Evolutionary conservation across 1,140 invertebrate genomes (phyloP).

Genomic region (Acromyrmex heyeri): DNA sequence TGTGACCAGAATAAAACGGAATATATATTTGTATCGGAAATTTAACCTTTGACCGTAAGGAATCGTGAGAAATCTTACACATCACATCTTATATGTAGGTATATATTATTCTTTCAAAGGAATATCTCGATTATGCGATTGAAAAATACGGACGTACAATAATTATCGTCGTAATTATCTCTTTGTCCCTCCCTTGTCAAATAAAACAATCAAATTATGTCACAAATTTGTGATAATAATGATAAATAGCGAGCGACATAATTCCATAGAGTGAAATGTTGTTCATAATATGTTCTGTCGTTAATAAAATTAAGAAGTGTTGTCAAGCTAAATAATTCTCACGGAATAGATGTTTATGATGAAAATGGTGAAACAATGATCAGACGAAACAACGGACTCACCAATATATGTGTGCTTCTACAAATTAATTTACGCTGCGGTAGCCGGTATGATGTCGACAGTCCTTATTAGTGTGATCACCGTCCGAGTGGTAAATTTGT

Average conservation of each 20-base stretch:
- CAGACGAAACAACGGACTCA: slow-evolving; percentile 16
- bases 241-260: background rate
- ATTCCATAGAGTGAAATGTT: background rate
- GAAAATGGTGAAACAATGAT: slow-evolving; percentile 18
- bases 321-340: background rate
- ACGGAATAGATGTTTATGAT: background rate
- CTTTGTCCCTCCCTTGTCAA: background rate
- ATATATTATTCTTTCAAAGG: background rate
- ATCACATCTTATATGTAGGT: background rate
- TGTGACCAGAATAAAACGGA: slow-evolving; percentile 54
- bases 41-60: slow-evolving; percentile 54
- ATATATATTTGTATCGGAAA: slow-evolving; percentile 49
- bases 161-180: background rate
- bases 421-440: slow-evolving; percentile 53
- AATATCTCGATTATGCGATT: background rate
- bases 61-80: background rate
- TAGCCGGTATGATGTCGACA: slow-evolving; percentile 25
- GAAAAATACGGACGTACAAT: background rate
- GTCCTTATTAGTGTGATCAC: slow-evolving; percentile 42
- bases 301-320: slow-evolving; percentile 33
- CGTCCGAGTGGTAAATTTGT: slow-evolving; percentile 29
- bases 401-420: slow-evolving; percentile 8
- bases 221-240: background rate
- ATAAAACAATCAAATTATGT: background rate
- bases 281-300: background rate